A percentile compares a stretch with the other conserved stretches of the same genome.
Evolutionary conservation across 2,113 vertebrate genomes (phyloP).

Genomic region (Oenanthe oenanthe): DNA sequence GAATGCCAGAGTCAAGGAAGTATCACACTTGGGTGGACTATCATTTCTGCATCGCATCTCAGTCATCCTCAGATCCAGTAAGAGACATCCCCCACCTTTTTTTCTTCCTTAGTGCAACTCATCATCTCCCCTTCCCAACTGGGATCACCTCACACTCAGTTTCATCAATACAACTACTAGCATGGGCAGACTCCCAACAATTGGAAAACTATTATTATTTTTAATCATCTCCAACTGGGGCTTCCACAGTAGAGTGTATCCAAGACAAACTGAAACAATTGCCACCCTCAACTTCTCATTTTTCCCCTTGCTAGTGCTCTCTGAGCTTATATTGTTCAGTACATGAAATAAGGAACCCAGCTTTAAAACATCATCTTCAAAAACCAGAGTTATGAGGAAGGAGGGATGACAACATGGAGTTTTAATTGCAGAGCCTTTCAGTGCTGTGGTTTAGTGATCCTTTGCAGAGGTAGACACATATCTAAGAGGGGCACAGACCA

Average conservation of each 20-base stretch:
- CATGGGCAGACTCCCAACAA: neutral
- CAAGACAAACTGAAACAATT: neutral
- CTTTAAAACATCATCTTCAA: neutral
- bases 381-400: neutral
- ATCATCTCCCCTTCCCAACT: neutral
- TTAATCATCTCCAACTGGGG: neutral
- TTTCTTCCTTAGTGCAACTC: neutral
- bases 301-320: neutral
- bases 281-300: neutral
- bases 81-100: neutral
- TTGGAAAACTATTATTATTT: neutral
- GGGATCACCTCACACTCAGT: neutral
- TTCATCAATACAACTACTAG: neutral
- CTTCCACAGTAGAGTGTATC: neutral
- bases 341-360: neutral
- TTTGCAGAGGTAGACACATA: neutral
- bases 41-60: neutral
- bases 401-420: neutral
- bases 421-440: neutral
- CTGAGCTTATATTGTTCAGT: neutral
- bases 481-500: neutral
- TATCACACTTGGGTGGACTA: accelerated
- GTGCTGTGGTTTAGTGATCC: neutral
- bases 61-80: neutral
- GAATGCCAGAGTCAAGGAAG: neutral